Evolutionary conservation across 2,113 vertebrate species (phyloP).

Genomic region (Oreochromis tanganicae): DNA sequence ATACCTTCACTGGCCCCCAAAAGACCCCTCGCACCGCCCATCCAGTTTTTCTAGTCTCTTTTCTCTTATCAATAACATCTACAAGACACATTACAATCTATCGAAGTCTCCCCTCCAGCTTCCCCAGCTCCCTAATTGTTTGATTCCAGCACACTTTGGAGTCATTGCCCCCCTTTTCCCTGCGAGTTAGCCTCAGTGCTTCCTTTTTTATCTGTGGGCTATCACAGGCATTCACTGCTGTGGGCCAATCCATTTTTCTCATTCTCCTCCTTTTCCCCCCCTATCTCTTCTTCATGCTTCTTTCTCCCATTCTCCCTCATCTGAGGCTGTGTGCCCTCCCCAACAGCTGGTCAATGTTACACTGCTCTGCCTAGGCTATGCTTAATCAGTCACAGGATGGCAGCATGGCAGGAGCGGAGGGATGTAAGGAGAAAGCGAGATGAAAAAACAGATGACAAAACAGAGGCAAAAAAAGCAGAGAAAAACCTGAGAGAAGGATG

Average conservation of each 20-base stretch:
- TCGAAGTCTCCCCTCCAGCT: not conserved
- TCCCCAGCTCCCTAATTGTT: not conserved
- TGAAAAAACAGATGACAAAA: not conserved
- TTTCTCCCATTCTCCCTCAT: slow-evolving; percentile 7
- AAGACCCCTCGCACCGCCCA: not conserved
- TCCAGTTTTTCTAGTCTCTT: not conserved
- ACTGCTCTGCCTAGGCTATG: slow-evolving; percentile 21
- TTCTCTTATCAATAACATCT: not conserved
- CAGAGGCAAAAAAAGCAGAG: not conserved
- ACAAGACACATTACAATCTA: slow-evolving; percentile 16
- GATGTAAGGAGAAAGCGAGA: not conserved
- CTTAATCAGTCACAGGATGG: slow-evolving; percentile 48
- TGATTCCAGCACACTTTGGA: not conserved
- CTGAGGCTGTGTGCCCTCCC: slow-evolving; percentile 17
- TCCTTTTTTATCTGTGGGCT: slow-evolving; percentile 1
- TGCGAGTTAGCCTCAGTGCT: not conserved
- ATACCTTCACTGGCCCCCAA: not conserved
- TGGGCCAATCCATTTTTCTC: slow-evolving; percentile 11
- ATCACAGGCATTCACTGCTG: slow-evolving; percentile 18
- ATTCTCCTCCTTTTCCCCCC: not conserved
- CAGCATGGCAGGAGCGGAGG: slow-evolving; percentile 4
- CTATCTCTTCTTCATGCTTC: not conserved
- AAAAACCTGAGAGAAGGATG: not conserved
- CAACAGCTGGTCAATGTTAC: slow-evolving; percentile 48
- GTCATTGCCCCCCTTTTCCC: not conserved